Conservation (phyloP, 2,797 vertebrate genomes). For the Parambassis ranga region DNA sequence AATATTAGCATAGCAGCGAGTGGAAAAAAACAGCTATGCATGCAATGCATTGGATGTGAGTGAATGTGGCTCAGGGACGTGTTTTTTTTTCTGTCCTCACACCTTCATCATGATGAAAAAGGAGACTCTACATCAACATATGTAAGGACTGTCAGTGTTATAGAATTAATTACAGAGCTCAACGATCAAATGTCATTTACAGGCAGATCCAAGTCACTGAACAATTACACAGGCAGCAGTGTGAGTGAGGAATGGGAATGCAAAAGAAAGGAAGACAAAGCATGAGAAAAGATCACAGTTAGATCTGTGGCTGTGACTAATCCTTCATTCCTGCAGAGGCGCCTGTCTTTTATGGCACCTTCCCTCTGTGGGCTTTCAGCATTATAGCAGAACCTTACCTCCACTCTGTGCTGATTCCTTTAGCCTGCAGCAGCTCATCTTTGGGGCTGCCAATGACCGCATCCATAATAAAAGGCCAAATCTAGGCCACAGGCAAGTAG, state of each 20-base stretch:
- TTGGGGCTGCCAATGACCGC: slow-evolving; percentile 21
- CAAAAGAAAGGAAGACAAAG: slow-evolving; percentile 66
- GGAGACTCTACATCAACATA: slow-evolving; percentile 42
- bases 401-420: slow-evolving; percentile 18
- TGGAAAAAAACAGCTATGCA: slow-evolving; percentile 59
- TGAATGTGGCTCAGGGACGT: slow-evolving; percentile 38
- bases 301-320: slow-evolving; percentile 79
- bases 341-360: slow-evolving; percentile 56
- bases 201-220: slow-evolving; percentile 62
- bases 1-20: slow-evolving; percentile 31
- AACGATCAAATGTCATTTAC: slow-evolving; percentile 67
- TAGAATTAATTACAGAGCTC: slow-evolving; percentile 68
- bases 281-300: slow-evolving; percentile 68
- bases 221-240: slow-evolving; percentile 81
- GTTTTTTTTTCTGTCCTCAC: slow-evolving; percentile 32
- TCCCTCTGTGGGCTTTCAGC: slow-evolving; percentile 48
- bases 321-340: slow-evolving; percentile 62
- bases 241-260: slow-evolving; percentile 55
- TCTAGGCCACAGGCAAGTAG: slow-evolving; percentile 21
- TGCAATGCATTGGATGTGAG: slow-evolving; percentile 8
- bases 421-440: slow-evolving; percentile 48
- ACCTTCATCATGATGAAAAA: slow-evolving; percentile 46
- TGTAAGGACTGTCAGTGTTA: slow-evolving; percentile 46
- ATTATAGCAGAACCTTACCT: slow-evolving; percentile 48
- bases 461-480: slow-evolving; percentile 46